Base-by-base conservation (phyloP, 2,797 vertebrate genomes). In the Pogonophryne albipinna region DNA sequence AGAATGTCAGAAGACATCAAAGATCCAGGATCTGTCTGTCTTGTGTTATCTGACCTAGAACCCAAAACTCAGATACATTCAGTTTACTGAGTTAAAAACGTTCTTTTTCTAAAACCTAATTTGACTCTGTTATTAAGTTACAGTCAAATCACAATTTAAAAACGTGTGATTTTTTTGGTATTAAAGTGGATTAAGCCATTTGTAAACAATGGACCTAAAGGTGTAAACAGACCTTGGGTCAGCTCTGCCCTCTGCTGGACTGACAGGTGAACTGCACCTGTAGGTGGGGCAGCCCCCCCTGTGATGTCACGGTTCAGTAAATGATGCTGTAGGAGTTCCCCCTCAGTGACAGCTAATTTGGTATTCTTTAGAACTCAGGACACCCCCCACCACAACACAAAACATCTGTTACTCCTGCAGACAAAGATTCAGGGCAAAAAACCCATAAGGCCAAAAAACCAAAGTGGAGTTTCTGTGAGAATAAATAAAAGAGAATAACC, bases 321-420 rank as follows among this genome's bases (percentile, higher is more conserved):
- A 38, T 81, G 78, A 87, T 41, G 68, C 23, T 2, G 19, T 10
- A 23, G 82, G 83, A 15, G 57, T 93, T 88, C 84, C 87, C 87
- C 84, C 65, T 16, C 44, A 11, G 20, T 17, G 10, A 44, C 20
- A 8, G 31, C 10, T 59, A 31, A 53, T n/a, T 44, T 58, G 49
- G 59, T 77, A 34, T 59, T 66, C 57, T 49, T 17, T 59, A 64
- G 38, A 60, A 49, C 44, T 55, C 8, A 38, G 80, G 82, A 42
- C 16, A 10, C 34, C 80, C 83, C 83, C 79, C 55, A 3, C 31
- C n/a, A 59, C 10, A 6, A 11, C 16, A n/a, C 0, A 11, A 27
- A 69, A 56, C 27, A 27, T 1, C 61, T 52, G 67, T n/a, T 47
- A 38, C 64, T 82, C 76, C 74, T 78, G 74, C 51, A 65, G 57